Percentiles rank a stretch among this genome's conserved stretches.
Conservation (phyloP, 2,888 invertebrate genomes). For the Dynastes hyllus region DNA sequence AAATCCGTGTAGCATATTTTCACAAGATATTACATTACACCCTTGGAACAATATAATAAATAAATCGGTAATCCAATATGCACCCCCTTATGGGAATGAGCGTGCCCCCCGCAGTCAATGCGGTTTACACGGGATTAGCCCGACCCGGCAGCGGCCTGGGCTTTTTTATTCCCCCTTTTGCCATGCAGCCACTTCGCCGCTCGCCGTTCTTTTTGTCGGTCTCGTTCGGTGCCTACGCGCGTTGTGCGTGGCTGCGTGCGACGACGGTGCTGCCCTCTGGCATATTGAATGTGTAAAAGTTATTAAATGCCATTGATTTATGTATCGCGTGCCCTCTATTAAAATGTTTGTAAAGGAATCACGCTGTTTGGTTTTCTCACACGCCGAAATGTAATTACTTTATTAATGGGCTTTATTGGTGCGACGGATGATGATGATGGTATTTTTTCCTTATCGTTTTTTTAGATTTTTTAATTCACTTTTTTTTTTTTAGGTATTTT, state of each 20-base stretch:
- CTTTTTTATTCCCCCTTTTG: conserved; percentile 49
- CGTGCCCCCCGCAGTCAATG: conserved; percentile 65
- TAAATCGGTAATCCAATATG: conserved; percentile 70
- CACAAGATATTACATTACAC: conserved; percentile 68
- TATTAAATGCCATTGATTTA: conserved; percentile 69
- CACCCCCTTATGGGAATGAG: conserved; percentile 67
- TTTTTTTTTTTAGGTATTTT: not conserved
- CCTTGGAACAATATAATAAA: conserved; percentile 67
- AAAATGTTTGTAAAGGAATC: conserved; percentile 68
- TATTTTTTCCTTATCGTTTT: not conserved
- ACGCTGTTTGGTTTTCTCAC: conserved; percentile 69
- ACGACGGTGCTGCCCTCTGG: conserved; percentile 56
- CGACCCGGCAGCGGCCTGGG: not conserved
- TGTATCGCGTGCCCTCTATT: conserved; percentile 67
- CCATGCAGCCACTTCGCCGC: conserved; percentile 12
- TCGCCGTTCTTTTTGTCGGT: conserved; percentile 65
- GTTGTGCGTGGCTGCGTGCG: conserved; percentile 31
- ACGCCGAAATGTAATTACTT: conserved; percentile 55
- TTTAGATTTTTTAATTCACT: not conserved
- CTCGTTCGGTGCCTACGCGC: not conserved
- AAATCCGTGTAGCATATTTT: conserved; percentile 65
- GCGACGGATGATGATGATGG: conserved; percentile 1
- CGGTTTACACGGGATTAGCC: conserved; percentile 69
- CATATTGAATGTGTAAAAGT: conserved; percentile 70
- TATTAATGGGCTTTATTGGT: conserved; percentile 51